A percentile compares a stretch with the other conserved stretches of the same genome.
Evolutionary conservation across 2,113 vertebrate species (phyloP).

Genomic region (Odontesthes bonariensis): DNA sequence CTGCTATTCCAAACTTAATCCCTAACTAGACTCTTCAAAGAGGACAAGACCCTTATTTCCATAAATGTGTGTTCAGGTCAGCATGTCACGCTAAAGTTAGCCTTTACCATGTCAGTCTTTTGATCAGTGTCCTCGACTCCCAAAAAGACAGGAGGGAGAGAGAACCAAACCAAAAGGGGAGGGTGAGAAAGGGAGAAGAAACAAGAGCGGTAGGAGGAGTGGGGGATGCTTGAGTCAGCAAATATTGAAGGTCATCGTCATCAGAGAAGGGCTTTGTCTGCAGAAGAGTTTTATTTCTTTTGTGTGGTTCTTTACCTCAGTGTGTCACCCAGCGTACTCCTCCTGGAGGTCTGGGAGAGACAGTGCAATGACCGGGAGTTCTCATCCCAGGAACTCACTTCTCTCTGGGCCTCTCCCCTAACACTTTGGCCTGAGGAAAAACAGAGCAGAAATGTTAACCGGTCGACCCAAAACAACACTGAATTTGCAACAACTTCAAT

Average conservation of each 20-base stretch:
- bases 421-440: conserved; percentile 20
- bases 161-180: conserved; percentile 12
- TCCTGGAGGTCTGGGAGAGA: conserved; percentile 61
- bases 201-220: conserved; percentile 45
- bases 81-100: conserved; percentile 55
- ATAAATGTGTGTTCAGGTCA: conserved; percentile 51
- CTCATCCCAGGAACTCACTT: conserved; percentile 69
- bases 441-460: conserved; percentile 12
- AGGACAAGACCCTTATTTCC: conserved; percentile 57
- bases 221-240: conserved; percentile 58
- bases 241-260: conserved; percentile 64
- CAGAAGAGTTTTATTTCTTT: conserved; percentile 45
- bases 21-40: conserved; percentile 63
- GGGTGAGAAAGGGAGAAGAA: conserved; percentile 29
- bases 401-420: conserved; percentile 6
- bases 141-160: conserved; percentile 23
- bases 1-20: conserved; percentile 50
- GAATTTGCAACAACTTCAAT: not conserved
- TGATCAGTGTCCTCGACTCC: conserved; percentile 52
- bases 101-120: conserved; percentile 40
- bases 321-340: conserved; percentile 47
- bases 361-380: conserved; percentile 29
- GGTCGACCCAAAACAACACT: not conserved
- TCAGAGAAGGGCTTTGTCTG: conserved; percentile 59
- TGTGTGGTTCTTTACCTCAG: conserved; percentile 69